Evolutionary conservation across 1,140 invertebrate genomes (phyloP).

Genomic region (Planococcus citri): DNA sequence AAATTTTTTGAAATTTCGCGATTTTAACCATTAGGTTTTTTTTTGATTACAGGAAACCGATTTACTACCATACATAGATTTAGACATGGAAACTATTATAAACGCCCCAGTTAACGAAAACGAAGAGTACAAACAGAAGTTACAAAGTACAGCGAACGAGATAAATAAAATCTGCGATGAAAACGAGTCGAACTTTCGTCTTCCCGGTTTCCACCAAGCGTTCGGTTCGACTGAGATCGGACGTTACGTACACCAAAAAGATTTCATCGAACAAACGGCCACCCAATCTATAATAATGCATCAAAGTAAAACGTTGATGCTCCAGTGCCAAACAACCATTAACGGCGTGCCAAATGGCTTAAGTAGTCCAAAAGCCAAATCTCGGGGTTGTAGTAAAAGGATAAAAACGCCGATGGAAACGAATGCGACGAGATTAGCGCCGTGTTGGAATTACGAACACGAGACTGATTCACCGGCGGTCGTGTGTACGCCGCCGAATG

Average conservation of each 20-base stretch:
- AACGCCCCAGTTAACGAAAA: background rate
- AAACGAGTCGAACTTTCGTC: slow-evolving; percentile 32
- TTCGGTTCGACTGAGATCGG: slow-evolving; percentile 66
- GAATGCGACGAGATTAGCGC: slow-evolving; percentile 16
- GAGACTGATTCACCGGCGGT: background rate
- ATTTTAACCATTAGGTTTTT: too few relatives aligned
- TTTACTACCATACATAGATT: background rate
- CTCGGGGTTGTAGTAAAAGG: slow-evolving; percentile 20
- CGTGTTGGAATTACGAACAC: slow-evolving; percentile 18
- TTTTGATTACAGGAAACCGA: background rate
- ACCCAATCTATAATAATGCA: slow-evolving; percentile 16
- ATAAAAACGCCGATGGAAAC: slow-evolving; percentile 21
- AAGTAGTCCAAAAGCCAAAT: background rate
- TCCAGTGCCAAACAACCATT: background rate
- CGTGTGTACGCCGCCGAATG: slow-evolving; percentile 21
- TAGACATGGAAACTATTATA: slow-evolving; percentile 7
- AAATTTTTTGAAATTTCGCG: too few relatives aligned
- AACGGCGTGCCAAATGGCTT: slow-evolving; percentile 6
- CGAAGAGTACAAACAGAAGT: background rate
- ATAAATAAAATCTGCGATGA: background rate
- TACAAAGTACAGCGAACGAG: background rate
- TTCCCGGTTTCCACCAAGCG: slow-evolving; percentile 61
- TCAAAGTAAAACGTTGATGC: background rate
- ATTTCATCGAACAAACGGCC: slow-evolving; percentile 33
- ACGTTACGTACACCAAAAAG: slow-evolving; percentile 45